Evolutionary conservation across 2,113 vertebrate genomes (phyloP).

Genomic region (Hoplias malabaricus): DNA sequence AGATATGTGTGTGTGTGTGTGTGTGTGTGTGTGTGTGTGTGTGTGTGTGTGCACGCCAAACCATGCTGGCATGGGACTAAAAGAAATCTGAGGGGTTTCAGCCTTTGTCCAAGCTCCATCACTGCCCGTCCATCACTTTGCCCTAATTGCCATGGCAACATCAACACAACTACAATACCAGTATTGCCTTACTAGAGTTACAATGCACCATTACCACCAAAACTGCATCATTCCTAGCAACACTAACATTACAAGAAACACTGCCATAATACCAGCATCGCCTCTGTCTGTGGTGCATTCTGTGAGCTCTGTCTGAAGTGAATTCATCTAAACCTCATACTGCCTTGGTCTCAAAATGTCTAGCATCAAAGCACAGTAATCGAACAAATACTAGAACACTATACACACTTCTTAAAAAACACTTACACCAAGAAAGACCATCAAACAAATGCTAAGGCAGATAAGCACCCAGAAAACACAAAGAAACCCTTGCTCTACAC

Average conservation of each 20-base stretch:
- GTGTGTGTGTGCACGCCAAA: background rate
- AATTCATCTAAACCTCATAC: background rate
- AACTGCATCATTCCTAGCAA: conserved; percentile 18
- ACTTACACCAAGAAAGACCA: no score
- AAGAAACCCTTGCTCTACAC: no score
- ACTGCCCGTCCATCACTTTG: background rate
- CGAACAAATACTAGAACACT: background rate
- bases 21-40: background rate
- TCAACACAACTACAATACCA: background rate
- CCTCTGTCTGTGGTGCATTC: background rate
- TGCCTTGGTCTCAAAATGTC: background rate
- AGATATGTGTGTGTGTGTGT: background rate
- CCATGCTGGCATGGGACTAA: background rate
- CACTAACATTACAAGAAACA: conserved; percentile 6
- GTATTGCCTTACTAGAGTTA: background rate
- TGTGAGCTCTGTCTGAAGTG: background rate
- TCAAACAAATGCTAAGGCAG: no score
- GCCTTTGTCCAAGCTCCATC: background rate
- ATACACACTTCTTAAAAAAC: no score
- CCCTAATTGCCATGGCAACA: conserved; percentile 30
- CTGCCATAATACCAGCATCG: background rate
- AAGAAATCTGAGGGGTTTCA: background rate
- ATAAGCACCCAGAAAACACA: no score
- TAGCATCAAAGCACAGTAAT: background rate
- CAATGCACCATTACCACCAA: background rate